Evolutionary conservation across 2,888 invertebrate genomes (phyloP).

Genomic region (Candidula unifasciata): DNA sequence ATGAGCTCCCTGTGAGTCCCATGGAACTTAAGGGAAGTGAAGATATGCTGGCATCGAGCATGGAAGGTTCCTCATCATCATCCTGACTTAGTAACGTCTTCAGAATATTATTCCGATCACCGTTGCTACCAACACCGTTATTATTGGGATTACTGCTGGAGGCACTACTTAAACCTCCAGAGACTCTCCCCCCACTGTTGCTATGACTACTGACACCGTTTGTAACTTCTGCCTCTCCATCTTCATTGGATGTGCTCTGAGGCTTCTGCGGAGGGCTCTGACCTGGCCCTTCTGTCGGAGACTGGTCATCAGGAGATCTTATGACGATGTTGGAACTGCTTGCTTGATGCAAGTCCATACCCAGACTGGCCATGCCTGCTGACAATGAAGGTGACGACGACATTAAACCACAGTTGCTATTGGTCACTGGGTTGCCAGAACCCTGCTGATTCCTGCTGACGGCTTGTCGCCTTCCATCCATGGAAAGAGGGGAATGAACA

Average conservation of each 20-base stretch:
- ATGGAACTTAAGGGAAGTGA: conserved; percentile 47
- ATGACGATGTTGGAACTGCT: conserved; percentile 13
- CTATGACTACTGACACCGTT: neutral
- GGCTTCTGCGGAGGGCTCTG: conserved; percentile 73
- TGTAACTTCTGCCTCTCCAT: conserved; percentile 55
- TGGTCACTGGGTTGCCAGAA: conserved; percentile 40
- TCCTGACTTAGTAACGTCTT: conserved; percentile 83
- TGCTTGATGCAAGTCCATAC: conserved; percentile 15
- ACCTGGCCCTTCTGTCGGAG: conserved; percentile 71
- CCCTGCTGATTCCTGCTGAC: conserved; percentile 20
- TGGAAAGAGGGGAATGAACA: conserved; percentile 33
- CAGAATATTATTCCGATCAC: conserved; percentile 71
- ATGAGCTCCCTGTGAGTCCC: neutral
- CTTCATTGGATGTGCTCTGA: conserved; percentile 74
- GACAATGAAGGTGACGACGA: conserved; percentile 2
- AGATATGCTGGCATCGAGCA: conserved; percentile 52
- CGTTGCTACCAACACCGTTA: conserved; percentile 34
- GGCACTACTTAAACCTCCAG: conserved; percentile 53
- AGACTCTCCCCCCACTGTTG: conserved; percentile 3
- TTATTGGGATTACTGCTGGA: neutral
- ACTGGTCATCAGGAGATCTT: conserved; percentile 70
- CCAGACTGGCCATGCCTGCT: conserved; percentile 9
- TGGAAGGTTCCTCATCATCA: conserved; percentile 81
- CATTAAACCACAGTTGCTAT: conserved; percentile 10
- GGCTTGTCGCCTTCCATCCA: conserved; percentile 26